These are phyloP conservation scores for Euglossa dilemma DNA, from an alignment of 1,140 invertebrate species.

Conservation along the genomic window DNA sequence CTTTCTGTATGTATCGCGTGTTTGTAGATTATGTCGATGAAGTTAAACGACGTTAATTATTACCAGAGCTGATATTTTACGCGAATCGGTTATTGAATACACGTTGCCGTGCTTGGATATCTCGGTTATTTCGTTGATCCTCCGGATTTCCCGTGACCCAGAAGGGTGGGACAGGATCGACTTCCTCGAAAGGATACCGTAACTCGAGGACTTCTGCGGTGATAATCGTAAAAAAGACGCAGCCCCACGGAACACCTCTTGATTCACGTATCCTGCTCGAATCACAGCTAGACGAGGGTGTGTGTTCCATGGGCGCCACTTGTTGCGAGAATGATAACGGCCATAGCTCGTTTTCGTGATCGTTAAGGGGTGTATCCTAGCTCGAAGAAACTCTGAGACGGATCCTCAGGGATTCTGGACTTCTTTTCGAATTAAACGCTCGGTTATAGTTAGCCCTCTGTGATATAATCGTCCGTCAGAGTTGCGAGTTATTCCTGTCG, in stretches of 20 bases:
- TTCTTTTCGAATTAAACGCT: no score
- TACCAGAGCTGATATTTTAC: no score
- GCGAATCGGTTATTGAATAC: neutral
- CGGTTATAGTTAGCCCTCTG: no score
- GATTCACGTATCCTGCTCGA: neutral
- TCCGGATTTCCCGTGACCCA: neutral
- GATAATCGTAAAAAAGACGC: slow-evolving; percentile 6
- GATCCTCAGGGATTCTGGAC: no score
- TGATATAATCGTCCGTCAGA: no score
- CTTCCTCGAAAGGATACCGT: neutral
- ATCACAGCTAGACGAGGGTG: neutral
- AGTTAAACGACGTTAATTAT: no score
- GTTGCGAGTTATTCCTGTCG: no score
- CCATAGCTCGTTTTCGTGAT: neutral
- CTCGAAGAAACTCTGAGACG: no score
- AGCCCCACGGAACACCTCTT: neutral
- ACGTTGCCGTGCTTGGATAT: neutral
- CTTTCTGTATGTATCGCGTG: no score
- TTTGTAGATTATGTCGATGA: no score
- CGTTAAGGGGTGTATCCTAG: neutral
- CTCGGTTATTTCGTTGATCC: neutral
- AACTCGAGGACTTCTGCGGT: slow-evolving; percentile 9
- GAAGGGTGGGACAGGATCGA: neutral
- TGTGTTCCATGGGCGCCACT: slow-evolving; percentile 5
- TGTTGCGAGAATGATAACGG: slow-evolving; percentile 19